phyloP scores from a whole-genome alignment of 2,888 invertebrate genomes.

The Zhuqinia jingwanae region DNA sequence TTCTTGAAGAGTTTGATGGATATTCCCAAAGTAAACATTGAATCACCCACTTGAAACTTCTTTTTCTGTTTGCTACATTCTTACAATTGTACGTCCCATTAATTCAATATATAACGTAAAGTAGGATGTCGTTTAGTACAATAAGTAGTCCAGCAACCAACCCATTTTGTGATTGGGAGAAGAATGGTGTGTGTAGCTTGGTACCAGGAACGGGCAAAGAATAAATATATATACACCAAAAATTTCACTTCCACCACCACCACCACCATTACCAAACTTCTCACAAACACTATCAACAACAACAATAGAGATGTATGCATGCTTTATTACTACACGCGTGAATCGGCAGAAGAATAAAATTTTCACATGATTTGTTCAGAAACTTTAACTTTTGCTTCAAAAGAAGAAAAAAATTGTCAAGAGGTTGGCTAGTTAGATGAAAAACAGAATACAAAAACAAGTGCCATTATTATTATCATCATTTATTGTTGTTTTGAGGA shows the following conservation, averaged over 20 bases:
- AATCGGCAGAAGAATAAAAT: background rate
- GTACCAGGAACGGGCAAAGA: background rate
- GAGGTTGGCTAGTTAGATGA: constrained; percentile 5
- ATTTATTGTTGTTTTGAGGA: no score
- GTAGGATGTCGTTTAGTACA: background rate
- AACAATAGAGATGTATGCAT: no score
- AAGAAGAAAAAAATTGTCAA: constrained; percentile 1
- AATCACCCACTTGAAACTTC: constrained; percentile 56
- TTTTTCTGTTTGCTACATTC: constrained; percentile 14
- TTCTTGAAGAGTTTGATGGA: constrained; percentile 64
- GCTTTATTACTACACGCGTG: background rate
- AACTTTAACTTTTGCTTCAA: background rate
- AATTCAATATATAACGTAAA: constrained; percentile 64
- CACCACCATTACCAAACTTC: no score
- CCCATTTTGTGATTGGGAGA: no score
- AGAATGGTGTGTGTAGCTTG: background rate
- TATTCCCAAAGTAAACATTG: constrained; percentile 68
- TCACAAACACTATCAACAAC: no score
- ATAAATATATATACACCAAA: no score
- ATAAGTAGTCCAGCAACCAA: background rate
- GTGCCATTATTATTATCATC: background rate
- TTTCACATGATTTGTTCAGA: background rate
- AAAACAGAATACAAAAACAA: background rate
- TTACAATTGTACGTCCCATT: constrained; percentile 20
- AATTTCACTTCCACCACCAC: background rate